Evolutionary conservation across 2,888 invertebrate species (phyloP), one percentile per base, ranked within the genome.

Genomic region (Pseudococcus jackbeardsleyi): DNA sequence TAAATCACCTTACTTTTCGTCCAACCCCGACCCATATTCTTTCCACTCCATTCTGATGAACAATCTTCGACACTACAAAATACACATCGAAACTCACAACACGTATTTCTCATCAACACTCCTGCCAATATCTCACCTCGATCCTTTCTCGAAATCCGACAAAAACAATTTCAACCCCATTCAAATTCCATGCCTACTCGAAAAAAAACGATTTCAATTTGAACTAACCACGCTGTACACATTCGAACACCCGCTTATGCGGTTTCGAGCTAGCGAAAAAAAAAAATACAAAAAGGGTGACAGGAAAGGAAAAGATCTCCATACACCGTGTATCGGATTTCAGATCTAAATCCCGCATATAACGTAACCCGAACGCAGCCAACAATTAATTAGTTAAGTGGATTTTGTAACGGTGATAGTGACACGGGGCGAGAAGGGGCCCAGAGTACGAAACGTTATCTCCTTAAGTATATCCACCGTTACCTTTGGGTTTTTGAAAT

Each of bases 341-440:
- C 72, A 72, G 33, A 72, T 72, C 72, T 72, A 72, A 72, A 72
- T 72, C 72, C 72, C 33, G 72, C 33, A 72, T 19, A 72, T 72
- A 72, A 72, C 33, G 33, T 72, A 72, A 72, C 72, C 72, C 72
- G 26, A 72, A 72, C 72, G 72, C 33, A 72, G 33, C 33, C 33
- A 72, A 72, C 72, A 72, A 72, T 72, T 72, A 72, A 72, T 72
- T 72, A 72, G 72, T 72, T 72, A 33, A 72, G 72, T 72, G 72
- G 72, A 72, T 72, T 72, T 72, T 72, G 72, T 72, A 72, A 72
- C 33, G 17, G 72, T 17, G 33, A 26, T 68, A 68, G 22, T 26
- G 0, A 33, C 9, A 42, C 17, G 72, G 33, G 9, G 11, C 0
- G 22, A 11, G 64, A 3, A 8, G 64, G 64, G 22, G 8, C 3